Conservation (phyloP, 2,113 vertebrate species). For the Cyanoderma ruficeps region DNA sequence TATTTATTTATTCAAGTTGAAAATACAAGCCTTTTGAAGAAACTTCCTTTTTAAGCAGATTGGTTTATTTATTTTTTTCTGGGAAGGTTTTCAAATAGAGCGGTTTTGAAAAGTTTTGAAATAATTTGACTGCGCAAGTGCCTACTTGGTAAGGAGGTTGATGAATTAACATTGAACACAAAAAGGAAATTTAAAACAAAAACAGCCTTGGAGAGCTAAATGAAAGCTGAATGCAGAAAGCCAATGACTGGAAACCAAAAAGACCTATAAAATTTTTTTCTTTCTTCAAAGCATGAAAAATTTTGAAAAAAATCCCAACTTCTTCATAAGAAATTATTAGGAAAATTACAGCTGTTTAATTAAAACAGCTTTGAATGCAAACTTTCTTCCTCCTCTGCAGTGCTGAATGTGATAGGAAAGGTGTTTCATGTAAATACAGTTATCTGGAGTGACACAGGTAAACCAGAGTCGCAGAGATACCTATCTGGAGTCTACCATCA, state of each 20-base stretch:
- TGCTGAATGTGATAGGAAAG: neutral
- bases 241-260: neutral
- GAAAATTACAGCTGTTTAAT: neutral
- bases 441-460: neutral
- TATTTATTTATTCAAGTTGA: neutral
- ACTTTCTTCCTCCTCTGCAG: neutral
- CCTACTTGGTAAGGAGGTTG: slow-evolving; percentile 19
- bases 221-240: neutral
- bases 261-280: neutral
- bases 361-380: neutral
- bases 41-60: neutral
- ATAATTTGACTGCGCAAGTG: slow-evolving; percentile 31
- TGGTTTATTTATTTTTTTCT: neutral
- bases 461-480: neutral
- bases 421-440: neutral
- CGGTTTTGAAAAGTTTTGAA: slow-evolving; percentile 45
- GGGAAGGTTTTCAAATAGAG: slow-evolving; percentile 5
- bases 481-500: neutral
- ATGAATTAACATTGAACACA: neutral
- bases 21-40: slow-evolving; percentile 18
- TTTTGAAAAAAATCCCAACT: neutral
- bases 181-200: slow-evolving; percentile 11
- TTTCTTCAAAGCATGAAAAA: neutral
- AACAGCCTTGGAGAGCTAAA: neutral
- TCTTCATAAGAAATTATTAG: neutral